Conservation (phyloP, 2,113 vertebrate genomes). For the Mustela lutreola region DNA sequence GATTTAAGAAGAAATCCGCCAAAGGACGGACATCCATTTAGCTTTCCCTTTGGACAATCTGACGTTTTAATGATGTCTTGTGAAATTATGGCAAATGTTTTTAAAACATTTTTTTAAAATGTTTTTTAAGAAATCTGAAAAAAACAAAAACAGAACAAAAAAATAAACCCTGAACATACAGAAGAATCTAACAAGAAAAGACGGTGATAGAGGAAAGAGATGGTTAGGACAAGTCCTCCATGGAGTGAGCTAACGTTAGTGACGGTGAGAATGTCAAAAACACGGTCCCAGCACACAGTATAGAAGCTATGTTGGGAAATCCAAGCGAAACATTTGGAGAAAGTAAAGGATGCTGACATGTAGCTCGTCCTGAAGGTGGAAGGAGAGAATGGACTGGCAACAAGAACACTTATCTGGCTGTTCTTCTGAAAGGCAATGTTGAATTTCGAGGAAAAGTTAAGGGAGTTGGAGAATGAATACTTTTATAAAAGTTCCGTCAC, state of each 20-base stretch:
- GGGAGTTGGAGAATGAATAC: background rate
- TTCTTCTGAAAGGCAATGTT: background rate
- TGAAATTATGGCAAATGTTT: background rate
- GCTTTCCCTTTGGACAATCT: slow-evolving; percentile 18
- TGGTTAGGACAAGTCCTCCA: background rate
- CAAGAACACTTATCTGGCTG: background rate
- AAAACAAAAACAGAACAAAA: background rate
- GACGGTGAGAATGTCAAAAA: background rate
- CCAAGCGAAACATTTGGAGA: background rate
- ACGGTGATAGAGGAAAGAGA: background rate
- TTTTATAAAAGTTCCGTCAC: background rate
- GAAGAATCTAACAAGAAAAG: background rate
- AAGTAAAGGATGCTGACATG: background rate
- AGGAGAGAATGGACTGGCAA: background rate
- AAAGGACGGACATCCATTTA: background rate
- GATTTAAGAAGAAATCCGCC: slow-evolving; percentile 23
- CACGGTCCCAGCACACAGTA: rapidly evolving
- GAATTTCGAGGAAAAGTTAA: background rate
- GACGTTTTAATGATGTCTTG: slow-evolving; percentile 25
- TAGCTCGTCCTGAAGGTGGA: background rate
- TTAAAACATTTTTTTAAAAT: too few relatives aligned
- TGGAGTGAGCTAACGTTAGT: background rate
- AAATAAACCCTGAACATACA: background rate
- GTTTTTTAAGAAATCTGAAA: background rate
- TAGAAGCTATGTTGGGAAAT: background rate